Conservation (phyloP, 2,888 invertebrate species). For the Sarcophaga subvicina region DNA sequence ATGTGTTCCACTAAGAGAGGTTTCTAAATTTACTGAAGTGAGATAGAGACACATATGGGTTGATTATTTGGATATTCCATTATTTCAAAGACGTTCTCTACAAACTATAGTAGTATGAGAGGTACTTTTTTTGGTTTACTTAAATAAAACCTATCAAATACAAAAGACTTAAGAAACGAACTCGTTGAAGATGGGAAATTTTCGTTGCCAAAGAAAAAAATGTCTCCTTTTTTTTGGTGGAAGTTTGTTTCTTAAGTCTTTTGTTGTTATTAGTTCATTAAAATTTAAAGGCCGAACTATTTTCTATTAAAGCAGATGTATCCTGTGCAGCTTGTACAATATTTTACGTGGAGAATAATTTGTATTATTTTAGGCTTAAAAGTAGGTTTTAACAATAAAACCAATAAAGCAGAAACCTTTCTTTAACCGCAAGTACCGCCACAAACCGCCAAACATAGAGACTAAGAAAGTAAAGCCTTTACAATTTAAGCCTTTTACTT, state of each 20-base stretch:
- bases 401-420: constrained; percentile 25
- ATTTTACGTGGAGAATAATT: neutral
- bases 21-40: no score
- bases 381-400: neutral
- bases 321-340: constrained; percentile 43
- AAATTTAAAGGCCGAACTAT: neutral
- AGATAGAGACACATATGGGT: no score
- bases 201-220: no score
- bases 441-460: constrained; percentile 48
- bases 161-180: constrained; percentile 29
- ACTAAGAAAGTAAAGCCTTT: constrained; percentile 26
- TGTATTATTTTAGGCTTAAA: constrained; percentile 5
- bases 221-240: no score
- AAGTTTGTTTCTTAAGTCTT: constrained; percentile 49
- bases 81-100: no score
- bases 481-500: neutral
- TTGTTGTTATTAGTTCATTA: constrained; percentile 13
- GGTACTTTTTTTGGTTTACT: no score
- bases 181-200: neutral
- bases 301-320: constrained; percentile 51
- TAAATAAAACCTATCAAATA: neutral
- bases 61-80: no score
- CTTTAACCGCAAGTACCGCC: constrained; percentile 57
- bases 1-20: no score
- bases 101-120: no score